Evolutionary conservation across 1,140 invertebrate species (phyloP).

Genomic region (Apis laboriosa): DNA sequence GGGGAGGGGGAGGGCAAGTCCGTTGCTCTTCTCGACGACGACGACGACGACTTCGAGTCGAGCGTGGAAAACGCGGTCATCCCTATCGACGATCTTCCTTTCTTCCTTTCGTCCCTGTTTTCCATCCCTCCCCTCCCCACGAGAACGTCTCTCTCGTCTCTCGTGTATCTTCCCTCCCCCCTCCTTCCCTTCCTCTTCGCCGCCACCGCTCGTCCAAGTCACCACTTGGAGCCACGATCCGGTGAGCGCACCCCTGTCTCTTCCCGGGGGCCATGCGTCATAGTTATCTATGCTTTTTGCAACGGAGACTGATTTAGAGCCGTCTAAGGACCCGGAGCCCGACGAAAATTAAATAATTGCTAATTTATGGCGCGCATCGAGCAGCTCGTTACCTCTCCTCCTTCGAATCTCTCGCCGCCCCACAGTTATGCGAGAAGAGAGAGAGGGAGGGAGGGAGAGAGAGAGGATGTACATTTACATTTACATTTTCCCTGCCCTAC

Average conservation of each 20-base stretch:
- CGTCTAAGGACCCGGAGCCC: slow-evolving; percentile 81
- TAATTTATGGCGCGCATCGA: slow-evolving; percentile 81
- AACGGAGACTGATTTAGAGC: slow-evolving; percentile 81
- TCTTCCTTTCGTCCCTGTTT: neutral
- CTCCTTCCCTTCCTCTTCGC: neutral
- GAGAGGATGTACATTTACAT: no score
- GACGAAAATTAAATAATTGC: slow-evolving; percentile 82
- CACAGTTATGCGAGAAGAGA: neutral
- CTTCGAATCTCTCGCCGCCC: slow-evolving; percentile 21
- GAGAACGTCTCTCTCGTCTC: neutral
- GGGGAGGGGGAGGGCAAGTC: no score
- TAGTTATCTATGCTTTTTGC: slow-evolving; percentile 82
- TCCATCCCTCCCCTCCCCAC: slow-evolving; percentile 18
- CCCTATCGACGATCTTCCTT: slow-evolving; percentile 2
- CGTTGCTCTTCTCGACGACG: no score
- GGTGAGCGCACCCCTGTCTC: slow-evolving; percentile 71
- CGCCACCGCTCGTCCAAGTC: slow-evolving; percentile 56
- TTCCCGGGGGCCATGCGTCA: slow-evolving; percentile 80
- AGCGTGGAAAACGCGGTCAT: neutral
- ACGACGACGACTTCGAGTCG: no score
- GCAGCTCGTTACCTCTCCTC: slow-evolving; percentile 62
- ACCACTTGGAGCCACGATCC: slow-evolving; percentile 57
- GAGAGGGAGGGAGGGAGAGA: no score
- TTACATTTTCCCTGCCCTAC: no score
- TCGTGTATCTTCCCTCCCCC: slow-evolving; percentile 1